Percentiles rank a stretch among this genome's conserved stretches.
phyloP scores from a whole-genome alignment of 2,113 vertebrate species.

The Barnardius zonarius region DNA sequence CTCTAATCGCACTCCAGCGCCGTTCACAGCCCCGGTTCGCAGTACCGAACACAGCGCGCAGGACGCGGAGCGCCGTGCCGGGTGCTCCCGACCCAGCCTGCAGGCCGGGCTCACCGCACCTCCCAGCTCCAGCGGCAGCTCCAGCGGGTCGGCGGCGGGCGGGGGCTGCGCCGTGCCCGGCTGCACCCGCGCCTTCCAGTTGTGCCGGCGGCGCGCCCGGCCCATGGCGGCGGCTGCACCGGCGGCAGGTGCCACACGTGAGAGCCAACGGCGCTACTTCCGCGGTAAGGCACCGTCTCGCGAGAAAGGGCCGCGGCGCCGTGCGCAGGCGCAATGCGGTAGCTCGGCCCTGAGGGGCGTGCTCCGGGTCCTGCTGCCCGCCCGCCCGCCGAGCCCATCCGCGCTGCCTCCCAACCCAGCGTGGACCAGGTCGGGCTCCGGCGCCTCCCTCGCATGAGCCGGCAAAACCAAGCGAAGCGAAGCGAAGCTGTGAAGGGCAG shows the following conservation, averaged over 20 bases:
- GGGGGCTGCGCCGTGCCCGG: not conserved
- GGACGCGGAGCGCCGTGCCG: too few relatives aligned
- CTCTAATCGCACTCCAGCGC: fast-evolving
- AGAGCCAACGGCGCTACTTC: fast-evolving
- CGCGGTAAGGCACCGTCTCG: fast-evolving
- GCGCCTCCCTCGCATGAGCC: not conserved
- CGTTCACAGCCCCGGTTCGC: fast-evolving
- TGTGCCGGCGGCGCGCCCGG: constrained; percentile 81
- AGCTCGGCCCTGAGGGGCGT: not conserved
- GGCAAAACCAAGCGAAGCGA: too few relatives aligned
- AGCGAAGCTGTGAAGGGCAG: not conserved
- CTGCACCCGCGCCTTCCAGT: constrained; percentile 83
- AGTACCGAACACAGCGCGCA: fast-evolving
- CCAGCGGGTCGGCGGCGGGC: not conserved
- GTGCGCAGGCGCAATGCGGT: not conserved
- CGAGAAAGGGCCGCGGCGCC: not conserved
- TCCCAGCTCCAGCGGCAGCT: constrained; percentile 66
- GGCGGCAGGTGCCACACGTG: not conserved
- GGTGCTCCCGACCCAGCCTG: too few relatives aligned
- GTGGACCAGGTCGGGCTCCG: not conserved
- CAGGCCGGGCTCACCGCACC: constrained; percentile 35
- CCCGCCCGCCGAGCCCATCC: too few relatives aligned
- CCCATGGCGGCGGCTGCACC: constrained; percentile 61
- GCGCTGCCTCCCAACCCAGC: too few relatives aligned
- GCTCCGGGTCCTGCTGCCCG: too few relatives aligned